Conservation (phyloP, 1,140 invertebrate species). For the Drosophila gunungcola region DNA sequence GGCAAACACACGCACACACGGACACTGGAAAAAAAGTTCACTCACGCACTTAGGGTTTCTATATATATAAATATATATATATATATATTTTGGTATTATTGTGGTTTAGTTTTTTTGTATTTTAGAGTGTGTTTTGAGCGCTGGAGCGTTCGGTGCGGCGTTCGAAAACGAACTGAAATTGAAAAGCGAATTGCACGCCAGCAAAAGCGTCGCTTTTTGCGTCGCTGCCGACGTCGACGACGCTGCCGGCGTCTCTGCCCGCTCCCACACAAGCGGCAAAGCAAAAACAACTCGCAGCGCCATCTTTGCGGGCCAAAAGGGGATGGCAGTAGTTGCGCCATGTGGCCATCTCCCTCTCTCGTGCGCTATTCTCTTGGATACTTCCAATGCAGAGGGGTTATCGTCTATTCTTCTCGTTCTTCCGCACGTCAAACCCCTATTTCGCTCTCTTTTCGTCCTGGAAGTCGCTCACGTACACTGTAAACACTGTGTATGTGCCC, state of each 20-base stretch:
- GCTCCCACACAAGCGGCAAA: constrained; percentile 18
- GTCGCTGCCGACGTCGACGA: constrained; percentile 12
- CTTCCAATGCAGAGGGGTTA: constrained; percentile 66
- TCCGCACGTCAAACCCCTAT: not conserved
- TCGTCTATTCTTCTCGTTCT: constrained; percentile 13
- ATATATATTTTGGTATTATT: constrained; percentile 10
- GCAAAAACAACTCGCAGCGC: constrained; percentile 44
- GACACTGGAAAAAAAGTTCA: constrained; percentile 13
- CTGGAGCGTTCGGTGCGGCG: constrained; percentile 58
- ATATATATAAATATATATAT: constrained; percentile 1
- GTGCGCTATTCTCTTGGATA: not conserved
- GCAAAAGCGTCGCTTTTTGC: constrained; percentile 65
- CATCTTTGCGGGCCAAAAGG: constrained; percentile 67
- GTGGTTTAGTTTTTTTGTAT: not conserved
- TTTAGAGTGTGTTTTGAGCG: constrained; percentile 7
- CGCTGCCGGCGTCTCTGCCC: constrained; percentile 26
- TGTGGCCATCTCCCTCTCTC: constrained; percentile 1
- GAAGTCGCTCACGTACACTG: constrained; percentile 66
- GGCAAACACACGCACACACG: constrained; percentile 8
- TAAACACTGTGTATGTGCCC: constrained; percentile 57
- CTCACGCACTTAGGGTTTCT: constrained; percentile 2
- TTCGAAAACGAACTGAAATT: constrained; percentile 77
- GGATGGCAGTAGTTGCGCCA: constrained; percentile 20
- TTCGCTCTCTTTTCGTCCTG: constrained; percentile 31
- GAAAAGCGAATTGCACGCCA: constrained; percentile 72